Evolutionary conservation across 1,140 invertebrate species (phyloP).

Genomic region (Rhagoletis pomonella): DNA sequence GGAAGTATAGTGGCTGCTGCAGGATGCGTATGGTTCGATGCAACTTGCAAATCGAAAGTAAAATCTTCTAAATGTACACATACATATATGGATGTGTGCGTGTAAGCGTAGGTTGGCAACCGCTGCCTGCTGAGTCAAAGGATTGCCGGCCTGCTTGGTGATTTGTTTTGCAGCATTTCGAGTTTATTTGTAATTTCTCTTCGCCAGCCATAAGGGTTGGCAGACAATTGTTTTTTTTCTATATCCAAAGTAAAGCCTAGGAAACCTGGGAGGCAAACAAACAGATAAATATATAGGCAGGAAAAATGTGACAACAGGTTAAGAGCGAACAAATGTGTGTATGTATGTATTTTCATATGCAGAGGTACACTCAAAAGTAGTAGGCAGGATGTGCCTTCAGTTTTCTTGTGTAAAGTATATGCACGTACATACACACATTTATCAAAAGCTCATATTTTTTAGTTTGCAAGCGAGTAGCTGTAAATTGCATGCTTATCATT

Average conservation of each 20-base stretch:
- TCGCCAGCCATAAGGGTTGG: slow-evolving; percentile 29
- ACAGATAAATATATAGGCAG: slow-evolving; percentile 15
- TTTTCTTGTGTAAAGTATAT: neutral
- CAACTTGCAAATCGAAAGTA: neutral
- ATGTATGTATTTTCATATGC: neutral
- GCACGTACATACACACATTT: neutral
- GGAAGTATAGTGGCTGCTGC: slow-evolving; percentile 2
- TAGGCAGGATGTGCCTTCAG: neutral
- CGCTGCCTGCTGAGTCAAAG: neutral
- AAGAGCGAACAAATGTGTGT: neutral
- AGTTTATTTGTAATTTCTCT: slow-evolving; percentile 4
- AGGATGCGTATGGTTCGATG: neutral
- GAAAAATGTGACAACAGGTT: neutral
- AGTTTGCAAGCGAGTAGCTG: neutral
- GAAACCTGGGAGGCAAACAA: slow-evolving; percentile 32
- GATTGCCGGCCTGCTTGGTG: neutral
- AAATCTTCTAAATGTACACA: neutral
- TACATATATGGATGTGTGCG: neutral
- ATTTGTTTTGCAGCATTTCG: slow-evolving; percentile 19
- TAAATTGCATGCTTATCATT: neutral
- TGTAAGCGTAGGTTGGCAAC: neutral
- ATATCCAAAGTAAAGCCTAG: slow-evolving; percentile 26
- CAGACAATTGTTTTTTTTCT: slow-evolving; percentile 34
- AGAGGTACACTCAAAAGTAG: neutral
- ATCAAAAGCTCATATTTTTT: neutral